Evolutionary conservation across 2,113 vertebrate genomes (phyloP).

Genomic region (Phoenicopterus ruber): DNA sequence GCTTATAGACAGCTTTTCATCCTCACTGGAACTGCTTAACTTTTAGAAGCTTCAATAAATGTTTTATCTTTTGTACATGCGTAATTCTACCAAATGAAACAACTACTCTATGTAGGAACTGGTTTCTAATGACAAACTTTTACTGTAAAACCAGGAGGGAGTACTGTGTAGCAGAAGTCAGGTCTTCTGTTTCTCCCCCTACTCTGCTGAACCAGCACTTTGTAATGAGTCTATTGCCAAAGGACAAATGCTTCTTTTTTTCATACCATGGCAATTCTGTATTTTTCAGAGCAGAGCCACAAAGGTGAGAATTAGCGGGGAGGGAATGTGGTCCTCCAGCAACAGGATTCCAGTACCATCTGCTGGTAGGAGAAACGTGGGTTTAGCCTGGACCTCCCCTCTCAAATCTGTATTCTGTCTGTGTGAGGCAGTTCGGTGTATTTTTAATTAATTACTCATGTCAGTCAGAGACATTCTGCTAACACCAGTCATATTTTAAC

Average conservation of each 20-base stretch:
- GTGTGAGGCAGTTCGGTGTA: background rate
- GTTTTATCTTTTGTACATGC: background rate
- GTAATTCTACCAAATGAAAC: background rate
- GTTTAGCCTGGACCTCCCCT: background rate
- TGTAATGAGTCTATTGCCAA: background rate
- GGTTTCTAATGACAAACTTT: background rate
- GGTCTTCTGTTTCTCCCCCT: background rate
- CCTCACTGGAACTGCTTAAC: background rate
- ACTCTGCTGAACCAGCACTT: background rate
- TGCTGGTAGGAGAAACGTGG: background rate
- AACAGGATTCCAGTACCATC: constrained; percentile 14
- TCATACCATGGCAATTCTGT: background rate
- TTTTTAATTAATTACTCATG: constrained; percentile 51
- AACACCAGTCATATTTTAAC: constrained; percentile 28
- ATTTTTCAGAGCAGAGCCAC: background rate
- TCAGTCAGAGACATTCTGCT: background rate
- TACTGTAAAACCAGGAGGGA: background rate
- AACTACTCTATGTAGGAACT: background rate
- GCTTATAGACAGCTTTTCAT: background rate
- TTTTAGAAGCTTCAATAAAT: background rate
- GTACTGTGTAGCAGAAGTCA: background rate
- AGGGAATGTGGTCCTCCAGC: background rate
- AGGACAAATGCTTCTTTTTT: background rate
- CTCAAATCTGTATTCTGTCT: background rate
- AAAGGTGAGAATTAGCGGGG: background rate